Evolutionary conservation across 2,888 invertebrate genomes (phyloP).

Genomic region (Netelia melanura): DNA sequence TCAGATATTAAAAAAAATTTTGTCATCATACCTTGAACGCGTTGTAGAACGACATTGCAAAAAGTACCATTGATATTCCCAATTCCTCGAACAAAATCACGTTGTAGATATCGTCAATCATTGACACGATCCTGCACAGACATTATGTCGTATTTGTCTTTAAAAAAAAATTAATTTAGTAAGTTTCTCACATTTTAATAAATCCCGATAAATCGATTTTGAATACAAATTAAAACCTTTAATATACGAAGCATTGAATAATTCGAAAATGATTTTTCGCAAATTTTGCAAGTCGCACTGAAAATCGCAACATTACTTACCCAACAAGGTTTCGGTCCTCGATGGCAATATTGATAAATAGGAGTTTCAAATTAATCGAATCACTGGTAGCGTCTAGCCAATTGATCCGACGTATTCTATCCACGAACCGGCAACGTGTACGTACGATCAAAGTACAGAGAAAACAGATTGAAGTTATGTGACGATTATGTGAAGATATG

Average conservation of each 20-base stretch:
- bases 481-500: too few relatives aligned
- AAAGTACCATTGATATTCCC: slow-evolving; percentile 52
- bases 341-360: slow-evolving; percentile 25
- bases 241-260: too few relatives aligned
- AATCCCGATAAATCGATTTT: background rate
- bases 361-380: background rate
- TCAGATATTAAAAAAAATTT: too few relatives aligned
- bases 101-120: slow-evolving; percentile 56
- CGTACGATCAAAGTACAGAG: too few relatives aligned
- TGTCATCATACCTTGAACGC: slow-evolving; percentile 51
- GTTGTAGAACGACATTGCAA: slow-evolving; percentile 61
- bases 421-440: too few relatives aligned
- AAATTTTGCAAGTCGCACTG: background rate
- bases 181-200: too few relatives aligned
- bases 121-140: slow-evolving; percentile 40
- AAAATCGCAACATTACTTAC: slow-evolving; percentile 18
- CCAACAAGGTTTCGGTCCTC: slow-evolving; percentile 47
- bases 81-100: slow-evolving; percentile 63
- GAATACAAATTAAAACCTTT: background rate
- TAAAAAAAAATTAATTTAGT: too few relatives aligned
- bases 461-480: too few relatives aligned
- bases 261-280: too few relatives aligned
- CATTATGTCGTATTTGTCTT: background rate
- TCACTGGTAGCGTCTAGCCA: background rate
- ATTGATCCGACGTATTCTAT: slow-evolving; percentile 55